These are phyloP conservation scores for Salminus brasiliensis DNA, from an alignment of 2,113 vertebrate genomes.

Conservation along the genomic window DNA sequence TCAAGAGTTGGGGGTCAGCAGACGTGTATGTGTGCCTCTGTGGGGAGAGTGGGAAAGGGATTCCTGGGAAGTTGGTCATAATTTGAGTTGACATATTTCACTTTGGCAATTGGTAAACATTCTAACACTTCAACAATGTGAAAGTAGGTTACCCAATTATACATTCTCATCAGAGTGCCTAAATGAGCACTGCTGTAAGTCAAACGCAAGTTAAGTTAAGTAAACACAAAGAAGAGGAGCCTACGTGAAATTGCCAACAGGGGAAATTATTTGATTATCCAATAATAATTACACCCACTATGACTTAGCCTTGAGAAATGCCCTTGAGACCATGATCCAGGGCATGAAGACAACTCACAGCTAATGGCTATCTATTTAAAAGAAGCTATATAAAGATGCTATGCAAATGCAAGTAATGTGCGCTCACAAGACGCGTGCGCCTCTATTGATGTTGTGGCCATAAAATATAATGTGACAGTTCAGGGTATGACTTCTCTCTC, in stretches of 20 bases:
- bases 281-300: neutral
- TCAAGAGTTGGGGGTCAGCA: conserved; percentile 30
- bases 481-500: no score
- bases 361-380: conserved; percentile 35
- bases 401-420: conserved; percentile 35
- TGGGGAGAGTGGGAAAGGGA: neutral
- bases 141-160: neutral
- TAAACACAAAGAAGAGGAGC: neutral
- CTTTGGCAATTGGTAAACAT: neutral
- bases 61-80: neutral
- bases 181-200: neutral
- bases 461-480: neutral
- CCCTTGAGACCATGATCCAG: neutral
- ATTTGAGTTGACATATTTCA: conserved; percentile 5
- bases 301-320: neutral
- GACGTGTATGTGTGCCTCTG: neutral
- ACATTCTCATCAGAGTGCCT: neutral
- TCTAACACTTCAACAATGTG: conserved; percentile 1
- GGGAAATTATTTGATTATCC: neutral
- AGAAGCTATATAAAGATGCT: conserved; percentile 36
- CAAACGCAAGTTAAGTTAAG: no score
- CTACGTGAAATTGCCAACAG: neutral
- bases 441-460: conserved; percentile 1
- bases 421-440: conserved; percentile 11
- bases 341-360: neutral